phyloP scores from a whole-genome alignment of 2,797 vertebrate species.

The Columba guinea region DNA sequence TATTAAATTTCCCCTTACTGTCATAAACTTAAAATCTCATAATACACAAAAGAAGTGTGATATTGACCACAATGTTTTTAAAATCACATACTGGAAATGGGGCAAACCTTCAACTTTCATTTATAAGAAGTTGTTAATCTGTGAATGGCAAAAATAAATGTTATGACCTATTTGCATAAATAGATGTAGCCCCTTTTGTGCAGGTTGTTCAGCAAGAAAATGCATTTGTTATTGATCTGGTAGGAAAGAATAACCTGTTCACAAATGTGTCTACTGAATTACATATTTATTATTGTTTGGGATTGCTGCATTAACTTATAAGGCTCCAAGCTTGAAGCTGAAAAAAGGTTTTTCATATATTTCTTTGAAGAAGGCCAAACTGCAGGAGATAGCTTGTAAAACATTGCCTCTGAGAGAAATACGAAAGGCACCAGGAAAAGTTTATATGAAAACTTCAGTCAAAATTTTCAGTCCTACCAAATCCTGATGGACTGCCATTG shows the following conservation, averaged over 20 bases:
- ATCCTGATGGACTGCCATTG: background rate
- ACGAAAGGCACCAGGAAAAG: background rate
- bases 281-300: background rate
- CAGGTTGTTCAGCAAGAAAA: background rate
- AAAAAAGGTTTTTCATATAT: background rate
- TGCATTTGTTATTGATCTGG: background rate
- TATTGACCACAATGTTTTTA: background rate
- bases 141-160: background rate
- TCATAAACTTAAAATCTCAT: background rate
- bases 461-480: background rate
- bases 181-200: background rate
- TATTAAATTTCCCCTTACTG: background rate
- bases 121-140: background rate
- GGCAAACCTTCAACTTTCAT: background rate
- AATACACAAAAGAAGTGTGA: background rate
- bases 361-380: background rate
- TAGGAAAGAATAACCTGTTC: background rate
- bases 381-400: background rate
- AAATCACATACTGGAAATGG: background rate
- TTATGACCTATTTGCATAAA: background rate
- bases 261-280: background rate
- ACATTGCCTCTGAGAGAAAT: background rate
- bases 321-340: background rate
- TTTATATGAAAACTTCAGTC: background rate
- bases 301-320: background rate